These are phyloP conservation scores for Larimichthys polyactis DNA, from an alignment of 2,113 vertebrate species.

Conservation along the genomic window DNA sequence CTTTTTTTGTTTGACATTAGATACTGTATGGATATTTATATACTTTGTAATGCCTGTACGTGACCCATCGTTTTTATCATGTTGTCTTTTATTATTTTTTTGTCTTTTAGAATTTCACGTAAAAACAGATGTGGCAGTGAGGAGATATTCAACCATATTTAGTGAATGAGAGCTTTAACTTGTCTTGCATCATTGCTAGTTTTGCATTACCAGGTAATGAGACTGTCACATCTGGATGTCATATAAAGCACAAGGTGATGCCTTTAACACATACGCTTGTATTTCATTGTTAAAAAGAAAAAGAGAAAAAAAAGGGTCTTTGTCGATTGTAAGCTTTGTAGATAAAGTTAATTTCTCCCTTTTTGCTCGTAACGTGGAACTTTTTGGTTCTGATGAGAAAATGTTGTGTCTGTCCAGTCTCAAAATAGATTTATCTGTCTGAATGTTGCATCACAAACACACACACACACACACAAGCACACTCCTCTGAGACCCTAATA, in stretches of 20 bases:
- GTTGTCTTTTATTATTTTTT: conserved; percentile 11
- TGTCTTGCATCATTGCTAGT: conserved; percentile 40
- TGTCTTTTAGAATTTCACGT: conserved; percentile 30
- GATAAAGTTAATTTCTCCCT: conserved; percentile 59
- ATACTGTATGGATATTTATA: conserved; percentile 52
- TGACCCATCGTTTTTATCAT: conserved; percentile 25
- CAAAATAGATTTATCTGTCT: conserved; percentile 68
- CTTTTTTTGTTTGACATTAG: conserved; percentile 29
- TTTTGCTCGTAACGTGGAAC: conserved; percentile 51
- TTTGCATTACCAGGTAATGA: conserved; percentile 46
- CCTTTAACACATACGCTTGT: conserved; percentile 59
- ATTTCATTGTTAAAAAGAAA: conserved; percentile 39
- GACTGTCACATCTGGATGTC: conserved; percentile 36
- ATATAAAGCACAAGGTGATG: conserved; percentile 68
- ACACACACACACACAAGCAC: conserved; percentile 8
- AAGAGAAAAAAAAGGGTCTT: conserved; percentile 16
- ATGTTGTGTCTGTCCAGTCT: conserved; percentile 60
- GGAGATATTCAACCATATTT: conserved; percentile 29
- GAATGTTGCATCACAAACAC: conserved; percentile 64
- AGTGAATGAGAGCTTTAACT: conserved; percentile 64
- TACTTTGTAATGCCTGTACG: conserved; percentile 47
- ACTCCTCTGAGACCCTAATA: conserved; percentile 51
- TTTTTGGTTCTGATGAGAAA: conserved; percentile 61
- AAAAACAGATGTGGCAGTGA: conserved; percentile 27
- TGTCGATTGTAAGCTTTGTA: conserved; percentile 58